A percentile compares a stretch with the other conserved stretches of the same genome.
Evolutionary conservation across 2,888 invertebrate genomes (phyloP).

Genomic region (Ischnus inquisitorius): DNA sequence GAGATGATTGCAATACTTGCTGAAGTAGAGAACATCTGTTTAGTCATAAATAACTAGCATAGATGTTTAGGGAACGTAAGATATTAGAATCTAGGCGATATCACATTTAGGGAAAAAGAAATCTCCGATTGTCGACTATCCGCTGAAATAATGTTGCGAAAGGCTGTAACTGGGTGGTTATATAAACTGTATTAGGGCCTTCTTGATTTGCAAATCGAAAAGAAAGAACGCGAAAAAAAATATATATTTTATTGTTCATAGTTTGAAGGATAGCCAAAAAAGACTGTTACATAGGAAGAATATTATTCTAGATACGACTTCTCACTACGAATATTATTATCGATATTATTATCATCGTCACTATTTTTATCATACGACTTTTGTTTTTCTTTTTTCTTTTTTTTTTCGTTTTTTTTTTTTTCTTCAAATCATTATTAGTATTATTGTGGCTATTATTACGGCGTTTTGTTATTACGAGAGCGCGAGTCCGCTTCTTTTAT

Average conservation of each 20-base stretch:
- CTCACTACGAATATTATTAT: conserved; percentile 76
- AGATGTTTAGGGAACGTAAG: conserved; percentile 74
- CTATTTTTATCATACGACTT: conserved; percentile 74
- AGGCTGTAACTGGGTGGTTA: conserved; percentile 53
- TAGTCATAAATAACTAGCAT: conserved; percentile 71
- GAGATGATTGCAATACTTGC: conserved; percentile 65
- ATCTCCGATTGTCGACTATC: conserved; percentile 66
- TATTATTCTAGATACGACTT: conserved; percentile 82
- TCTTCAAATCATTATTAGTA: conserved; percentile 67
- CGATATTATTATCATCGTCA: conserved; percentile 77
- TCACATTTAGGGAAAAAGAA: conserved; percentile 59
- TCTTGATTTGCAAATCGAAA: conserved; percentile 58
- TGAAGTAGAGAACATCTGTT: conserved; percentile 66
- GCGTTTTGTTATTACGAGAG: conserved; percentile 69
- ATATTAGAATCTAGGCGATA: conserved; percentile 70
- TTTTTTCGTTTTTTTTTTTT: conserved; percentile 43
- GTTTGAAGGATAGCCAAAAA: conserved; percentile 82
- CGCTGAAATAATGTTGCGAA: conserved; percentile 61
- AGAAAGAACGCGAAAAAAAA: conserved; percentile 44
- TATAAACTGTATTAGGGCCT: conserved; percentile 53
- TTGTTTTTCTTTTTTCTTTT: conserved; percentile 68
- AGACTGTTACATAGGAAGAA: conserved; percentile 84
- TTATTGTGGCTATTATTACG: conserved; percentile 71
- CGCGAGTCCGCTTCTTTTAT: conserved; percentile 41
- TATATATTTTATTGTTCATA: conserved; percentile 81